These are phyloP conservation scores for Lucifuga dentata DNA, from an alignment of 2,113 vertebrate genomes.

Conservation along the genomic window DNA sequence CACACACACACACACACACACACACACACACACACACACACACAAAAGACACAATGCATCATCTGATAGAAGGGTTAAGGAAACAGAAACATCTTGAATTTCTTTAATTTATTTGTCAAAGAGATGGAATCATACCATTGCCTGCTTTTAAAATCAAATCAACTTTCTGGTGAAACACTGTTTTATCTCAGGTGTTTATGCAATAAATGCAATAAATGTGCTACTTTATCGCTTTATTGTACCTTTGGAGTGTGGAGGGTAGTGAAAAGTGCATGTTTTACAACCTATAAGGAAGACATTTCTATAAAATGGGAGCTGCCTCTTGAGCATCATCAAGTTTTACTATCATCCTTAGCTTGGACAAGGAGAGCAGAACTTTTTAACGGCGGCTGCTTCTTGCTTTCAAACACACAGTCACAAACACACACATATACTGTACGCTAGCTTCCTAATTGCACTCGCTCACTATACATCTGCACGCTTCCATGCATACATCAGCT, in stretches of 20 bases:
- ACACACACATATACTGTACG: conserved; percentile 32
- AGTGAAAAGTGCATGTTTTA: conserved; percentile 67
- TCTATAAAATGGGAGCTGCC: conserved; percentile 73
- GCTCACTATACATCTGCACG: conserved; percentile 20
- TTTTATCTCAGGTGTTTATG: conserved; percentile 56
- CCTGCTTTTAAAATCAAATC: conserved; percentile 54
- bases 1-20: background rate
- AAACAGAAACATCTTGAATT: background rate
- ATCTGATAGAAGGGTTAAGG: background rate
- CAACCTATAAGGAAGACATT: conserved; percentile 68
- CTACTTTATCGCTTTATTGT: conserved; percentile 62
- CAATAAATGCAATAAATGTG: conserved; percentile 64
- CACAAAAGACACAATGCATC: conserved; percentile 5
- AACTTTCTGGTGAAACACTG: conserved; percentile 25
- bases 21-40: no score
- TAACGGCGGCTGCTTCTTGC: conserved; percentile 39
- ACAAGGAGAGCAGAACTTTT: conserved; percentile 53
- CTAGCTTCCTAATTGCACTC: conserved; percentile 14
- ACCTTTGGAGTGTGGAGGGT: conserved; percentile 58
- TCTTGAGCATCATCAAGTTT: conserved; percentile 75
- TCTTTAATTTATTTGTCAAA: conserved; percentile 39
- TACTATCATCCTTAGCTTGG: conserved; percentile 68
- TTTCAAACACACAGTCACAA: conserved; percentile 15
- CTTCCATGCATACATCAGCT: background rate
- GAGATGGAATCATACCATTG: conserved; percentile 35